Base-by-base conservation (phyloP, 2,888 invertebrate genomes). In the Diarsia brunnea region DNA sequence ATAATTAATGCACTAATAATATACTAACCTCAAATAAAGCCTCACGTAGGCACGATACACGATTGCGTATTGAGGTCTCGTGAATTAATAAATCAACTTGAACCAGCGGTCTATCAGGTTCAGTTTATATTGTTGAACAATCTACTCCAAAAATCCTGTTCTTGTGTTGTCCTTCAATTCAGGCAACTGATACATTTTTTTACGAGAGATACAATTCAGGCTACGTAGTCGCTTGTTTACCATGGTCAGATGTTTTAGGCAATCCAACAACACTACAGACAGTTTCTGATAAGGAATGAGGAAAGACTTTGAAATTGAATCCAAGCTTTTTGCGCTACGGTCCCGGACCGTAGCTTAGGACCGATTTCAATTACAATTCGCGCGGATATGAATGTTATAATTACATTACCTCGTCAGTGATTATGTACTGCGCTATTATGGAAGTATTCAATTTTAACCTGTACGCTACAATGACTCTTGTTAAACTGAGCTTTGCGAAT, bases 381-480 rank as follows among this genome's bases (percentile, higher is more conserved):
- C 10, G 53, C 74, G 63, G 55, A 81, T 74, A 75, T 51, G 27
- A 69, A 27, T 76, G 63, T 76, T 58, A 53, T 60, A 63, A 60
- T 60, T 27, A 58, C 27, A 64, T 78, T 69, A 38, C 43, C 43
- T 60, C n/a, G 27, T 58, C 21, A 14, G 24, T 70, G 49, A 70
- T 74, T 78, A 84, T 77, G 70, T 27, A 51, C 38, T 27, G n/a
- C 14, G 45, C 63, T 64, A 64, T 73, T 80, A 63, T 65, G 73
- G 47, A 77, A 66, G 74, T 68, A 61, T 73, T 77, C 38, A 72
- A 64, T 78, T 69, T 74, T 16, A 64, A 64, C 60, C 63, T 55
- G 19, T 53, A 72, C 69, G 81, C 58, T 68, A 58, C 73, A 71
- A 5, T 47, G 65, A 61, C 27, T 65, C 16, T 24, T 31, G 53